Conservation (phyloP, 2,888 invertebrate genomes). For the Acholoe squamosa region DNA sequence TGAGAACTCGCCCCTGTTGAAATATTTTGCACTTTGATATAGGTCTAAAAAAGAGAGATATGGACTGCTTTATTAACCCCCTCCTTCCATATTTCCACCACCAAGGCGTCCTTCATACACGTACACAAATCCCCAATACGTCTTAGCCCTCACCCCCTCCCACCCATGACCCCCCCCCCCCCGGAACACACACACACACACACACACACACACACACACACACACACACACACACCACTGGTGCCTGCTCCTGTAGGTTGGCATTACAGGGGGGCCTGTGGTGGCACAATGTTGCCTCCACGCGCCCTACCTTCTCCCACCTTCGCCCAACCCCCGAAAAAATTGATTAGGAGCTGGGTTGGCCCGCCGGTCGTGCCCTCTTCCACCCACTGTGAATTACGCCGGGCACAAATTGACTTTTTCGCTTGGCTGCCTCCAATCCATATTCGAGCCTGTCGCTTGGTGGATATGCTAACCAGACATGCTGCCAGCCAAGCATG, state of each 20-base stretch:
- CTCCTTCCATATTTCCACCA: neutral
- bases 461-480: conserved; percentile 54
- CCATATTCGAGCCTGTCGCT: conserved; percentile 59
- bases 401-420: conserved; percentile 59
- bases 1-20: no score
- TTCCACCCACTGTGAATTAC: conserved; percentile 57
- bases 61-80: neutral
- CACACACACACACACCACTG: neutral
- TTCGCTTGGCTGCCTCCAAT: conserved; percentile 58
- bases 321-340: conserved; percentile 16
- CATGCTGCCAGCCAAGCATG: conserved; percentile 55
- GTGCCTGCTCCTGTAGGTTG: conserved; percentile 7
- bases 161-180: neutral
- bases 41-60: neutral
- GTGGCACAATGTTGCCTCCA: conserved; percentile 52
- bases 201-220: neutral
- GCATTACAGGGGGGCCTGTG: neutral
- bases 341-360: conserved; percentile 48
- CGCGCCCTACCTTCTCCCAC: neutral
- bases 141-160: neutral
- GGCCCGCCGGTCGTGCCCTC: conserved; percentile 48
- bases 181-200: neutral
- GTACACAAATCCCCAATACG: neutral
- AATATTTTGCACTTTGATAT: no score
- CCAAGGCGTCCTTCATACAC: neutral